Conservation (phyloP, 2,797 vertebrate genomes). For the Tapera naevia region DNA sequence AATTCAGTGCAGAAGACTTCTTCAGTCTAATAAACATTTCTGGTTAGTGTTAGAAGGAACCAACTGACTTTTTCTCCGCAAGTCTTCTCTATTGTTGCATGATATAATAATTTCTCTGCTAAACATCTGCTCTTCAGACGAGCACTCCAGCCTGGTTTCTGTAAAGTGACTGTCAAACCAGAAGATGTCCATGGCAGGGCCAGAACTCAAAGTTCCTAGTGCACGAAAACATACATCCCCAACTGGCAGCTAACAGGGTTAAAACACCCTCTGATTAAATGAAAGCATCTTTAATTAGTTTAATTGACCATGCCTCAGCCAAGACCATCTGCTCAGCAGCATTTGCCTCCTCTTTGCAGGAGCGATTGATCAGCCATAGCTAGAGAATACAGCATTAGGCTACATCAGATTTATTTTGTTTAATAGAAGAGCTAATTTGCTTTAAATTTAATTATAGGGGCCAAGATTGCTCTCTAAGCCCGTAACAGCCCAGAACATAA, state of each 20-base stretch:
- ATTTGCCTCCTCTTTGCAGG: conserved; percentile 56
- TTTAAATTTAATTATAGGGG: conserved; percentile 75
- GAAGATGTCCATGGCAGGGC: neutral
- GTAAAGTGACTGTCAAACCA: neutral
- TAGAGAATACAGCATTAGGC: conserved; percentile 60
- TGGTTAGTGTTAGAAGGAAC: neutral
- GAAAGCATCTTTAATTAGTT: conserved; percentile 70
- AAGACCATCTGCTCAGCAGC: conserved; percentile 66
- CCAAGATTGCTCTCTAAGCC: conserved; percentile 45
- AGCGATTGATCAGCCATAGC: conserved; percentile 68
- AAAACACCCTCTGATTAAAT: conserved; percentile 73
- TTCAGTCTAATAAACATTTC: neutral
- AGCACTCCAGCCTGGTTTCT: neutral
- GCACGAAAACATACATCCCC: neutral
- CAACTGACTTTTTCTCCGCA: neutral
- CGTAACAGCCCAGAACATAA: conserved; percentile 52
- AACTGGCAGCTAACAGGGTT: conserved; percentile 70
- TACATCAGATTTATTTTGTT: conserved; percentile 73
- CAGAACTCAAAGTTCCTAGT: conserved; percentile 22
- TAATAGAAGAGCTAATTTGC: conserved; percentile 66
- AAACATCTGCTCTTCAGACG: neutral
- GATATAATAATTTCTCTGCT: neutral
- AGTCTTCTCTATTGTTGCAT: neutral
- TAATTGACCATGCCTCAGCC: conserved; percentile 69
- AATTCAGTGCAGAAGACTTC: neutral